Base-by-base conservation (phyloP, 2,797 vertebrate genomes). In the Myotis daubentonii region DNA sequence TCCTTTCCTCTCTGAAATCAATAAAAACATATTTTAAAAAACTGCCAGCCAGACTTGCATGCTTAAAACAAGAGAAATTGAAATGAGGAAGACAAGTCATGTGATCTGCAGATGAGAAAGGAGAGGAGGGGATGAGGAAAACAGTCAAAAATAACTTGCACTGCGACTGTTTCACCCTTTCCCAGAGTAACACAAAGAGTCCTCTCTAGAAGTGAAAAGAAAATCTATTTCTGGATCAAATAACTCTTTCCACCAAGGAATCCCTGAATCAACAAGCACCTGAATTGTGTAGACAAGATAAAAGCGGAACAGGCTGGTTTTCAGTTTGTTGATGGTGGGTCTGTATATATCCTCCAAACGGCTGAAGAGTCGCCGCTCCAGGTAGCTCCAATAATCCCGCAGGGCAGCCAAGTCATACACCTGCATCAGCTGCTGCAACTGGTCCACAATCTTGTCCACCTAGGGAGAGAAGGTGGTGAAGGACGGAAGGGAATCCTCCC, bases 361-460 rank as follows among this genome's bases (percentile, higher is more conserved):
- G 97, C 99, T 99, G 98, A 99, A 99, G 7, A 99, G 99, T 11
- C 99, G 98, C 0, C 98, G 98, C 96, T 99, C 99, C 93, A 99
- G 98, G 93, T 99, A 99, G 41, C 98, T 97, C 99, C 99, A 99
- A 93, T 99, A 99, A 95, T 99, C 99, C 95, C 99, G 98, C 78
- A 99, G 97, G 11, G 99, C 99, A 0, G 96, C 74, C 96, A 99
- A 98, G 85, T 99, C 99, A 1, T 98, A 99, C 93, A 84, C 98
- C 97, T 99, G 99, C 93, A 99, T 98, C 9, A 99, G 98, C 94
- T 99, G 99, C 98, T 99, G 99, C 78, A 99, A 98, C 97, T 99
- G 99, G 0, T 99, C 99, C 28, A 99, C 99, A 97, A 99, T 99
- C 97, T 99, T 99, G 97, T 99, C 99, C 98, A 99, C 99, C 99